Percentiles rank a stretch among this genome's conserved stretches.
phyloP scores from a whole-genome alignment of 2,113 vertebrate species.

The Phylloscopus whistleri region DNA sequence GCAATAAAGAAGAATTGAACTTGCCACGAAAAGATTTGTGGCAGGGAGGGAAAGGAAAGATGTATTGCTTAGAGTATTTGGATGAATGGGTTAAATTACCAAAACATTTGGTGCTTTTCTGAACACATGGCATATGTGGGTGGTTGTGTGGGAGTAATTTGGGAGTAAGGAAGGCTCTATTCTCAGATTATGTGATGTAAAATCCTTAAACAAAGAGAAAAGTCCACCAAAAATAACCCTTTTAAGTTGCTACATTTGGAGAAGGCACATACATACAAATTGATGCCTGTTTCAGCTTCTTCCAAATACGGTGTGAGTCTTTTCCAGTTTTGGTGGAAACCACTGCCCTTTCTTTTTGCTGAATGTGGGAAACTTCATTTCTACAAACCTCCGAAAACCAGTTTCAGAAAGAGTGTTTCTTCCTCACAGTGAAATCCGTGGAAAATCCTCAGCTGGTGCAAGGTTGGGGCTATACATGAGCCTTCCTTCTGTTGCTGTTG shows the following conservation, averaged over 20 bases:
- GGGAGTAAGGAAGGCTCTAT: conserved; percentile 33
- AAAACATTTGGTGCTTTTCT: conserved; percentile 15
- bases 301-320: neutral
- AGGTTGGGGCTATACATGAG: fast-evolving
- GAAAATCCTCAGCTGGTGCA: neutral
- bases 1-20: neutral
- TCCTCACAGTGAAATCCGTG: neutral
- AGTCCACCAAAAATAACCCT: conserved; percentile 2
- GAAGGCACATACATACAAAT: neutral
- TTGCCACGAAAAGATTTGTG: neutral
- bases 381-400: neutral
- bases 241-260: neutral
- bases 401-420: neutral
- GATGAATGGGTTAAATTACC: conserved; percentile 3
- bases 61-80: neutral
- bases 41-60: neutral
- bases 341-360: neutral
- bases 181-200: neutral
- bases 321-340: neutral
- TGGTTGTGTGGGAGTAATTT: conserved; percentile 27
- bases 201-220: neutral
- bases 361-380: neutral
- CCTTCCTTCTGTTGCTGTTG: fast-evolving
- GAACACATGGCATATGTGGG: conserved; percentile 18
- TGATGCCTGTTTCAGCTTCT: neutral